Conservation (phyloP, 2,888 invertebrate genomes). For the Ceratothoa steindachneri region DNA sequence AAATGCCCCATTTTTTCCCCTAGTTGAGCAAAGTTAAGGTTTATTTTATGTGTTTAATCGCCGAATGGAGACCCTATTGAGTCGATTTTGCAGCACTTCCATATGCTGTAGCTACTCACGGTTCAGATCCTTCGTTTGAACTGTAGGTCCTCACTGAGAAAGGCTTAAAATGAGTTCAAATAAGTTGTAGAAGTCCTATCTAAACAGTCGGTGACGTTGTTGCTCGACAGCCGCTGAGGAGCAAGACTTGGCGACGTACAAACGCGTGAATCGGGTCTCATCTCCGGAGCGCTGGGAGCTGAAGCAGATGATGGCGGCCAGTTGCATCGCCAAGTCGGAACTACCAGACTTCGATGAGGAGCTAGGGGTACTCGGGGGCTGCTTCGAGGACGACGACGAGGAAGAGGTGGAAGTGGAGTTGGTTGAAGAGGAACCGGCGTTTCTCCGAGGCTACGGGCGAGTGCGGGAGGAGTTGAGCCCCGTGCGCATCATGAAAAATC, state of each 20-base stretch:
- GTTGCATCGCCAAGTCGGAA: conserved; percentile 85
- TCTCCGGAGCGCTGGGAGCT: conserved; percentile 96
- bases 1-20: no score
- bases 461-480: conserved; percentile 88
- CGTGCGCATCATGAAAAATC: conserved; percentile 93
- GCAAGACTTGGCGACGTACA: conserved; percentile 65
- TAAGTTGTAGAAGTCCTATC: no score
- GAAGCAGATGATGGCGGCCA: conserved; percentile 92
- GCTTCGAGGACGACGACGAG: conserved; percentile 79
- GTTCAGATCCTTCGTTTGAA: no score
- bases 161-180: no score
- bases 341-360: conserved; percentile 97
- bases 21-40: no score
- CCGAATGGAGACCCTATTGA: no score
- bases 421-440: conserved; percentile 97
- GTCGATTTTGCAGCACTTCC: no score
- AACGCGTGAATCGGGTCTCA: conserved; percentile 83
- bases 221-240: conserved; percentile 70
- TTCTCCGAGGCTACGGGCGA: conserved; percentile 74
- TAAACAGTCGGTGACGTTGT: no score
- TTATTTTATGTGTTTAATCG: no score
- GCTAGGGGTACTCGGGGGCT: conserved; percentile 61
- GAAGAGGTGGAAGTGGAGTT: conserved; percentile 97
- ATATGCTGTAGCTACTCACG: no score
- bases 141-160: no score